These are phyloP conservation scores for Eulemur mongoz DNA, from an alignment of 2,797 vertebrate genomes.

Conservation along the genomic window DNA sequence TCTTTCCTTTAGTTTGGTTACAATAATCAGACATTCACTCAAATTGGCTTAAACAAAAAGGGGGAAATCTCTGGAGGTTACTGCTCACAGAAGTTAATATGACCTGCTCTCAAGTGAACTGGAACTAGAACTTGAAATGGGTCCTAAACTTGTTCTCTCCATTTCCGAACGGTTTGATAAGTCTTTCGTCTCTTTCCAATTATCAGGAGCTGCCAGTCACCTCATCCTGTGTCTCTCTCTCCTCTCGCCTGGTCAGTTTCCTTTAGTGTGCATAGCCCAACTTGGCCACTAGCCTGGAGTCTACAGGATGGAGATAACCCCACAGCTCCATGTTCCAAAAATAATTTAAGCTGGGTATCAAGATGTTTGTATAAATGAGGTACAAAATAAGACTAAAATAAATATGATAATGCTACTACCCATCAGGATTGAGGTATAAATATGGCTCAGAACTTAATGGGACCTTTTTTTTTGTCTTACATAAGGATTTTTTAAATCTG, in stretches of 20 bases:
- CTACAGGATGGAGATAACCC: background rate
- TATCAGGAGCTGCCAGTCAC: background rate
- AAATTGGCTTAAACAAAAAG: background rate
- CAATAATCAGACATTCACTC: background rate
- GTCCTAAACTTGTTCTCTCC: background rate
- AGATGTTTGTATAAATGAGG: background rate
- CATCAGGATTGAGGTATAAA: background rate
- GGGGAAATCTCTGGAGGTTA: background rate
- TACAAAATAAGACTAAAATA: background rate
- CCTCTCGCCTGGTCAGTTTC: background rate
- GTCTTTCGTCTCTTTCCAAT: background rate
- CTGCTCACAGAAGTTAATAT: background rate
- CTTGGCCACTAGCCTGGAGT: background rate
- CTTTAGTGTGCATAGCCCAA: background rate
- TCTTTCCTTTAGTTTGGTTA: background rate
- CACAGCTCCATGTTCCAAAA: background rate
- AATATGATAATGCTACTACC: background rate
- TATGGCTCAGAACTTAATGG: background rate
- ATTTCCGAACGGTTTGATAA: background rate
- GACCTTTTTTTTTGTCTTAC: background rate
- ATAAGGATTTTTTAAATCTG: background rate
- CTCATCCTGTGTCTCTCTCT: background rate
- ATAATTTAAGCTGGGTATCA: background rate
- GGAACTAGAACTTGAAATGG: background rate
- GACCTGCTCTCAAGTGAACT: background rate